Base-by-base conservation (phyloP, 1,140 invertebrate species). In the Atta texana region DNA sequence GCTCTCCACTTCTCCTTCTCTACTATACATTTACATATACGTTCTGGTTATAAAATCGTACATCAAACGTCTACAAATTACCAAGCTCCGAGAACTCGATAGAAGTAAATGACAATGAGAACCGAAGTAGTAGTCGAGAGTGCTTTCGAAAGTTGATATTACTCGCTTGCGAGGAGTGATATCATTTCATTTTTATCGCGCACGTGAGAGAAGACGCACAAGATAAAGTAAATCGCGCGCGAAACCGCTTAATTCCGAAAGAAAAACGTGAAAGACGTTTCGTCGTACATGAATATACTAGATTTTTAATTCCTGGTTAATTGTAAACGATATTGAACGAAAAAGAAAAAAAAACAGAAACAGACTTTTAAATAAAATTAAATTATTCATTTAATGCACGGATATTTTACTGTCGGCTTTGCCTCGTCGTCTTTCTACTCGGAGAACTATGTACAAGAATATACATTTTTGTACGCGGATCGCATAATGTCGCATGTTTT, bases 101-200 rank as follows among this genome's bases (percentile, higher is more conserved):
- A 6, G 24, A 61, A 28, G 55, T 75, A 39, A 71, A 61, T 74
- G 69, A 84, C 55, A 75, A 51, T 24, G 44, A 84, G 24, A 82
- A 49, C 39, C 69, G 55, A 84, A 84, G 80, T 55, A 49, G 39
- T 84, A 24, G 68, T 71, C n/a, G 69, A 49, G 69, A 75, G 24
- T 14, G 80, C 69, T 61, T 49, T 34, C 57, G 39, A 75, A 84
- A 75, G 69, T 84, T 74, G 80, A 84, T 74, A 84, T 84, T 84
- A 74, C 69, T 74, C 68, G 80, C 24, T 84, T 44, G 69, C 28
- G 14, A 24, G 39, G 39, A 69, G 39, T 75, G 63, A 84, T 75
- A 75, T 84, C 55, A 75, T 51, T 75, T 63, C 55, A 75, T 84
- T 84, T 59, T 75, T 81, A 81, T 81, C 78, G 34, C 31, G 10